A percentile compares a stretch with the other conserved stretches of the same genome.
Conservation (phyloP, 2,888 invertebrate genomes). For the Drosophila fungiperda region DNA sequence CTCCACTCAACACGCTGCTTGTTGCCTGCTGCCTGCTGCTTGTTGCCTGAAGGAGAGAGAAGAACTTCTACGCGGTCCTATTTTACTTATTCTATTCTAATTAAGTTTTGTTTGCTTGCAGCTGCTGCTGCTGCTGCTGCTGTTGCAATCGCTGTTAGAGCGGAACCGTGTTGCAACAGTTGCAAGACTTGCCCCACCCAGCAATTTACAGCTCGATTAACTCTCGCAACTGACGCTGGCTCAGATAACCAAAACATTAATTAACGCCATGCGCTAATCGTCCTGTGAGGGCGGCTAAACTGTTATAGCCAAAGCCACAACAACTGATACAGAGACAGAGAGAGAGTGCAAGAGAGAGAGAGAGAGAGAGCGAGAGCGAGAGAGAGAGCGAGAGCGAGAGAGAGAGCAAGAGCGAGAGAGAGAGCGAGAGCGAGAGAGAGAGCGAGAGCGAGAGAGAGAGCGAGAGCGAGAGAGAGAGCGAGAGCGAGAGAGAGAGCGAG, state of each 20-base stretch:
- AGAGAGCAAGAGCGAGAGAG: no score
- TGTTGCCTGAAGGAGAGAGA: slow-evolving; percentile 16
- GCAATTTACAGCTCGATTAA: slow-evolving; percentile 76
- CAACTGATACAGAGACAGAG: not conserved
- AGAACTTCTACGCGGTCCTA: slow-evolving; percentile 46
- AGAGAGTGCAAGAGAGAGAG: not conserved
- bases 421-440: not conserved
- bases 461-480: not conserved
- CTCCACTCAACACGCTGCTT: not conserved
- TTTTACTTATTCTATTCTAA: slow-evolving; percentile 44
- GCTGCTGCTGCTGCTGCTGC: slow-evolving; percentile 15
- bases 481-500: not conserved
- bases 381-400: accelerated
- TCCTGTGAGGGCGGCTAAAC: not conserved
- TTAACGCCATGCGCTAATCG: slow-evolving; percentile 30
- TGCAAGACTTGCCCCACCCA: slow-evolving; percentile 1
- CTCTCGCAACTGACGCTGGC: slow-evolving; percentile 62
- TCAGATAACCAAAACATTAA: slow-evolving; percentile 57
- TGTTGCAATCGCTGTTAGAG: slow-evolving; percentile 24
- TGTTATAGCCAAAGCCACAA: not conserved
- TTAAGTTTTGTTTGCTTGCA: slow-evolving; percentile 44
- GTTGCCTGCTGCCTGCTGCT: not conserved
- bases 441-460: not conserved
- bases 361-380: not conserved
- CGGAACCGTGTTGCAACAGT: slow-evolving; percentile 37